Evolutionary conservation across 2,113 vertebrate genomes (phyloP), one percentile per base, ranked within the genome.

Genomic region (Heteronetta atricapilla): DNA sequence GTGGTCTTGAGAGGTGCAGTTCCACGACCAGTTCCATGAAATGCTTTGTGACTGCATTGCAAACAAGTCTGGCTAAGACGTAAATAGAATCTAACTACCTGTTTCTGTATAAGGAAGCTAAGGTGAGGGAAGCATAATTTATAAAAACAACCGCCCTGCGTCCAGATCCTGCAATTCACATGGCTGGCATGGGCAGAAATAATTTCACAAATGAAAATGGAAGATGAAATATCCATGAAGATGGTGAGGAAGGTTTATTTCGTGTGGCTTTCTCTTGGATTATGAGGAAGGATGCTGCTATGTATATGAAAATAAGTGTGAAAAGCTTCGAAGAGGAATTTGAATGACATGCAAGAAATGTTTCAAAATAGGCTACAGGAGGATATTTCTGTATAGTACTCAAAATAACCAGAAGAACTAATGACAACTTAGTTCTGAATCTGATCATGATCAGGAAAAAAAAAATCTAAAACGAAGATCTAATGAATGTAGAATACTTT

Each of bases 41-140:
- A 31, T 40, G 38, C 74, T 86, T 48, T 90, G 93, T 94, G 60
- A 86, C 92, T 0, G 0, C 53, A 13, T 90, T 83, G 58, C 48
- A 79, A 78, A 84, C 64, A 84, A 70, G 34, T 36, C 79, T 93
- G 42, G 82, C 68, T 86, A 79, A 78, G 82, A 58, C 77, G 72
- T 64, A 76, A 90, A 60, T 86, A 94, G 60, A 86, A 13, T 81
- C 18, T 62, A 88, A 86, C 29, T 94, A 21, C 60, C 72, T 82
- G 52, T 52, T 81, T 28, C 58, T 94, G 36, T 40, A 17, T 85
- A 70, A 80, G 59, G 82, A 75, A 62, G 76, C 40, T 72, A 83
- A 90, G 70, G 58, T 82, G 74, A 96, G 42, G 44, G 73, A 89
- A 92, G 29, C 16, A 13, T 68, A 64, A 90, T 84, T 88, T 76